Evolutionary conservation across 2,888 invertebrate species (phyloP).

Genomic region (Morpho achilles): DNA sequence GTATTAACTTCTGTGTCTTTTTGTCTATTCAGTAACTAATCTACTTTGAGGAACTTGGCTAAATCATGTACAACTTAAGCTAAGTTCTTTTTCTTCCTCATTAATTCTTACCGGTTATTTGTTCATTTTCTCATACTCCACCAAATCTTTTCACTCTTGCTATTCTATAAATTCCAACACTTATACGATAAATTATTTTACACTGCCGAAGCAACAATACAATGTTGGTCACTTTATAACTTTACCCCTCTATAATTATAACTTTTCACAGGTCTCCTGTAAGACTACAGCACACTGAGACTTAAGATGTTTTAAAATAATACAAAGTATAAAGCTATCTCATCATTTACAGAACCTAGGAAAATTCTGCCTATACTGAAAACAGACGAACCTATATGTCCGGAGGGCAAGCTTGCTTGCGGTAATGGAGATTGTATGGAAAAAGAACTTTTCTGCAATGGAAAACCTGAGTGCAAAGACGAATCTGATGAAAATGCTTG

Average conservation of each 20-base stretch:
- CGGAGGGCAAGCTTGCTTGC: conserved; percentile 93
- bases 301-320: conserved; percentile 1
- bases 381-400: conserved; percentile 95
- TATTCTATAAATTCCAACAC: conserved; percentile 22
- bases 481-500: conserved; percentile 97
- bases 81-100: conserved; percentile 27
- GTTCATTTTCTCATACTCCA: conserved; percentile 36
- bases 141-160: conserved; percentile 28
- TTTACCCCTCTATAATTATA: neutral
- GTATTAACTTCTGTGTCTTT: conserved; percentile 17
- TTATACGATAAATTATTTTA: conserved; percentile 14
- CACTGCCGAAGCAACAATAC: conserved; percentile 19
- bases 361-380: conserved; percentile 93
- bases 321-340: neutral
- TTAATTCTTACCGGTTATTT: conserved; percentile 38
- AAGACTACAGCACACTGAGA: conserved; percentile 2
- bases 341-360: conserved; percentile 86
- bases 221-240: conserved; percentile 26
- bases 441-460: conserved; percentile 95
- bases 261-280: neutral
- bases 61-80: conserved; percentile 27
- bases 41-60: conserved; percentile 27
- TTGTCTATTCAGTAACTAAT: conserved; percentile 30
- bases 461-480: conserved; percentile 94
- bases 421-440: conserved; percentile 96